Evolutionary conservation across 2,888 invertebrate genomes (phyloP), one percentile per base, ranked within the genome.

Genomic region (Archips xylosteana): DNA sequence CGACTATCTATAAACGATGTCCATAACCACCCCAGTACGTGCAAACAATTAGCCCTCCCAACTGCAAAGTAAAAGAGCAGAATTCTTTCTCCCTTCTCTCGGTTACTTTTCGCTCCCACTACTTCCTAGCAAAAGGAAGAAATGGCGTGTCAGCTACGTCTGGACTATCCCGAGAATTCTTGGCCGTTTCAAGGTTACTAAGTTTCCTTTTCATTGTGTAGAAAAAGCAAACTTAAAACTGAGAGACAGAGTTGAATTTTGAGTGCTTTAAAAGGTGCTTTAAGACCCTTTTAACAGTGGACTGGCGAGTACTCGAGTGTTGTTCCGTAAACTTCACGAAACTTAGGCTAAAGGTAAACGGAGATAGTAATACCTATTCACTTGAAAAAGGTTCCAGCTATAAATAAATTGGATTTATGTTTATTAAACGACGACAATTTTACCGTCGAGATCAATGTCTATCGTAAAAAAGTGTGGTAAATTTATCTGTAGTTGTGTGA

Each of bases 21-120:
- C 12, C 12, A 59, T 60, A 65, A 15, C 1, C 36, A 65, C 8
- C 63, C 32, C 5, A 32, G 47, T 13, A 62, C 9, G 45, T 63
- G 6, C 32, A 86, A 91, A 90, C 88, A 91, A 90, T 91, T 91
- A 90, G 85, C 85, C 87, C 85, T 82, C 84, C 83, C 82, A 82
- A 87, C 84, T 87, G 86, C 82, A 83, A 84, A 85, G 84, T 82
- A 85, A 85, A 86, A 88, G 81, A 81, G 80, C 79, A 83, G 82
- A 83, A 64, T 85, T 87, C 85, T 85, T 88, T 87, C 90, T 89
- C 85, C 85, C 85, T 88, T 87, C 90, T 89, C 85, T 85, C 86
- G 85, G 88, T 88, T 88, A 89, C 89, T 90, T 91, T 90, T 91
- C 89, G 87, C 88, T 87, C 85, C 83, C 89, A 89, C 88, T 89